Conservation (phyloP, 2,113 vertebrate species). For the Porphyrio hochstetteri region DNA sequence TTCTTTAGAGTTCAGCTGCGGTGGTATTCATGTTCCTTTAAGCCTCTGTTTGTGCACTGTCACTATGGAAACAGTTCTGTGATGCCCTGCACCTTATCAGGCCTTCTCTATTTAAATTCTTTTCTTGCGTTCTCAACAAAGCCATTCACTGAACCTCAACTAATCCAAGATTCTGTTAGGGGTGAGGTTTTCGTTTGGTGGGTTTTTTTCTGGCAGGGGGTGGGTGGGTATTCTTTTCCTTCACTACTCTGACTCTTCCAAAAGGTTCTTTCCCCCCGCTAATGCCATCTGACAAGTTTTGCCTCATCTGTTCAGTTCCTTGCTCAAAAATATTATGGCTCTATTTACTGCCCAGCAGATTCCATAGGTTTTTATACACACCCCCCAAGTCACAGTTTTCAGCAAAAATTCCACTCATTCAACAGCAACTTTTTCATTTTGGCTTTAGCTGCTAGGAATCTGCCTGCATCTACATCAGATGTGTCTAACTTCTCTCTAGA, state of each 20-base stretch:
- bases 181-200: background rate
- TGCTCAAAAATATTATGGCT: background rate
- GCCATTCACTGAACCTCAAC: conserved; percentile 75
- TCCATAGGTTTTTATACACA: background rate
- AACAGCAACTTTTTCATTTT: conserved; percentile 30
- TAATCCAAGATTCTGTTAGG: conserved; percentile 73
- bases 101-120: conserved; percentile 74
- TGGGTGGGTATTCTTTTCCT: background rate
- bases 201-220: background rate
- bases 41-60: conserved; percentile 65
- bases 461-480: conserved; percentile 10
- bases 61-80: conserved; percentile 73
- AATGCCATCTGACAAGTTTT: conserved; percentile 31
- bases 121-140: conserved; percentile 73
- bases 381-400: background rate
- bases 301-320: background rate
- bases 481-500: background rate
- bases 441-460: conserved; percentile 2
- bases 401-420: conserved; percentile 21
- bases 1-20: conserved; percentile 21
- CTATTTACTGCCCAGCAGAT: background rate
- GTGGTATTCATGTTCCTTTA: conserved; percentile 54
- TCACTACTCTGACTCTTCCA: background rate
- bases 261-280: conserved; percentile 12
- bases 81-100: conserved; percentile 72